Conservation (phyloP, 2,113 vertebrate species). For the Montifringilla adamsi region DNA sequence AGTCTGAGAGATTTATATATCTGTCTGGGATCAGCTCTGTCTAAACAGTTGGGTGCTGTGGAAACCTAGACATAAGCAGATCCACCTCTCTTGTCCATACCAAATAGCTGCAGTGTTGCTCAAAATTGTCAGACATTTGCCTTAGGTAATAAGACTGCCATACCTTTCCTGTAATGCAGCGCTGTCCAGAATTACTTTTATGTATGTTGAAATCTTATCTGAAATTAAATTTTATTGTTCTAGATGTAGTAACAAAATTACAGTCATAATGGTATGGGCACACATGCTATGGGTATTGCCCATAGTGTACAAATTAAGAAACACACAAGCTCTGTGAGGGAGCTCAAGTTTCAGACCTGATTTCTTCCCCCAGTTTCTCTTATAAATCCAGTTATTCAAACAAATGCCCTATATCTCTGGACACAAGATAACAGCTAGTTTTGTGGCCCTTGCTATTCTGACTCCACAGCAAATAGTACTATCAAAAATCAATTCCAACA, state of each 20-base stretch:
- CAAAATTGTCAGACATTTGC: background rate
- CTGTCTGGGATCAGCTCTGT: background rate
- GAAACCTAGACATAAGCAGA: background rate
- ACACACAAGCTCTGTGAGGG: background rate
- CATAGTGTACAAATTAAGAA: background rate
- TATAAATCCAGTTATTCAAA: background rate
- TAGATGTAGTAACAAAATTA: background rate
- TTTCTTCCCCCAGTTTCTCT: background rate
- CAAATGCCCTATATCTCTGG: background rate
- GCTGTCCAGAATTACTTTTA: background rate
- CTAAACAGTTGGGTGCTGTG: background rate
- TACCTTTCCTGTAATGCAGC: background rate
- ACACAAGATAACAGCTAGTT: background rate
- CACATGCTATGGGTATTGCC: background rate
- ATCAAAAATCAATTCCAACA: background rate
- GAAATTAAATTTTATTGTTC: background rate
- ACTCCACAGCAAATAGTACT: background rate
- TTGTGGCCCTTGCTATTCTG: background rate
- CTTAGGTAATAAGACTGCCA: background rate
- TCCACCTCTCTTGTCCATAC: background rate
- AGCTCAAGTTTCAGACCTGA: background rate
- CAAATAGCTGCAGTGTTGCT: background rate
- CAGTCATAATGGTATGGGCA: background rate
- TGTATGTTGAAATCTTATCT: background rate
- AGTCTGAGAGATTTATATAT: background rate